A percentile compares a stretch with the other conserved stretches of the same genome.
Conservation (phyloP, 2,113 vertebrate species). For the Oreotrochilus melanogaster region DNA sequence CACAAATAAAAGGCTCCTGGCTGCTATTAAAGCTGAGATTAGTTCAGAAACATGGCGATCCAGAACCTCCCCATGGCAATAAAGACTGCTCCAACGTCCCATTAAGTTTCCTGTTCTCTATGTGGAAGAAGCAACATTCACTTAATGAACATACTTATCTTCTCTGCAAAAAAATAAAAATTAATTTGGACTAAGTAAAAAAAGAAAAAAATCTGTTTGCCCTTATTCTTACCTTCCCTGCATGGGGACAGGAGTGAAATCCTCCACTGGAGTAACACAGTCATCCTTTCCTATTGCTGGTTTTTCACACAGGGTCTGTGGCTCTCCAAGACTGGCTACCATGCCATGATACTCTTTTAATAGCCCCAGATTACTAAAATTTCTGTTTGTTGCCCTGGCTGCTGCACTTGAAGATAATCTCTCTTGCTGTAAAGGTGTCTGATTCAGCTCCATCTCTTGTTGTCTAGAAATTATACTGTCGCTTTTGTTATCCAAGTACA, state of each 20-base stretch:
- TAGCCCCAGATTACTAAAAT: constrained; percentile 82
- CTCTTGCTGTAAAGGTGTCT: constrained; percentile 69
- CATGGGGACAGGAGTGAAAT: constrained; percentile 47
- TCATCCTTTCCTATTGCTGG: constrained; percentile 40
- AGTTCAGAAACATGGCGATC: background rate
- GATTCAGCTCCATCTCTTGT: constrained; percentile 84
- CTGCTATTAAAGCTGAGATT: background rate
- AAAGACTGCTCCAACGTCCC: background rate
- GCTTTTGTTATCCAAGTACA: constrained; percentile 88
- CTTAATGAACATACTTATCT: background rate
- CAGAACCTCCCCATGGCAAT: background rate
- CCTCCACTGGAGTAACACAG: constrained; percentile 54
- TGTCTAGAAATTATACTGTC: constrained; percentile 57
- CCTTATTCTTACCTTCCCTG: constrained; percentile 69
- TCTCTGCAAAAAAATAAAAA: background rate
- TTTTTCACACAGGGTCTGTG: constrained; percentile 72
- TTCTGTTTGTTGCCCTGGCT: constrained; percentile 67
- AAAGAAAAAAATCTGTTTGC: background rate
- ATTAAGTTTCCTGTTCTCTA: background rate
- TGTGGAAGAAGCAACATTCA: background rate
- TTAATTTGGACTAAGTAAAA: background rate
- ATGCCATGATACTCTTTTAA: constrained; percentile 83
- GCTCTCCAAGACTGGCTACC: constrained; percentile 75
- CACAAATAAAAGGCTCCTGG: background rate
- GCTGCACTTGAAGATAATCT: constrained; percentile 62